phyloP scores from a whole-genome alignment of 2,888 invertebrate species.

The Drosophila heteroneura region DNA sequence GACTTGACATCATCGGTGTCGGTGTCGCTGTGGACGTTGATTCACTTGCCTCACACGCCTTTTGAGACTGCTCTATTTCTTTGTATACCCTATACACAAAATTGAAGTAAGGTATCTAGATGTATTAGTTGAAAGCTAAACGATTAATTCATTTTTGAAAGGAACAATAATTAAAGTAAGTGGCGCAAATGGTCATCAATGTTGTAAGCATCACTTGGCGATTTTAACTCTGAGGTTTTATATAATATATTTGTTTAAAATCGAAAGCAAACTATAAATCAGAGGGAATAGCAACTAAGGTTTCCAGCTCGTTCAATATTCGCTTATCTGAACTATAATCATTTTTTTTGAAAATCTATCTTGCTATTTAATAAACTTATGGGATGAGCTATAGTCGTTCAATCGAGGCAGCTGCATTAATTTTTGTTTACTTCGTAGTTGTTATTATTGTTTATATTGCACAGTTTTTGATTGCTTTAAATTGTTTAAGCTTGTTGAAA shows the following conservation, averaged over 20 bases:
- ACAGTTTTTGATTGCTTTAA: slow-evolving; percentile 66
- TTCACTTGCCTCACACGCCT: slow-evolving; percentile 40
- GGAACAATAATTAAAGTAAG: background rate
- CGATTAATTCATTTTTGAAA: background rate
- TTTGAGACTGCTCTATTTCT: slow-evolving; percentile 22
- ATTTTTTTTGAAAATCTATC: too few relatives aligned
- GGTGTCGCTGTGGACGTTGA: slow-evolving; percentile 23
- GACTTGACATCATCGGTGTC: slow-evolving; percentile 61
- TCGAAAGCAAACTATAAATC: background rate
- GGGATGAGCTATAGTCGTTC: slow-evolving; percentile 16
- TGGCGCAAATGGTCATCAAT: background rate
- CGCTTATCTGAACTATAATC: background rate
- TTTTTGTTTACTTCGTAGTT: slow-evolving; percentile 34
- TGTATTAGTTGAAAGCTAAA: background rate
- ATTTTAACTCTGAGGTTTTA: rapidly evolving
- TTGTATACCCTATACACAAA: slow-evolving; percentile 27
- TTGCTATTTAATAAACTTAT: background rate
- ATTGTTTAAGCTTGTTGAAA: slow-evolving; percentile 65
- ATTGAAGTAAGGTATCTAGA: background rate
- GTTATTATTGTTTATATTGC: slow-evolving; percentile 39
- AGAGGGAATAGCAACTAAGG: too few relatives aligned
- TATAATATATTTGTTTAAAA: background rate
- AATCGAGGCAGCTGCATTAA: background rate
- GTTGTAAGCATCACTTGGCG: background rate
- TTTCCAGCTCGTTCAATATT: background rate